A percentile compares a stretch with the other conserved stretches of the same genome.
These are phyloP conservation scores for Pterostichus niger DNA, from an alignment of 2,888 invertebrate species.

Conservation along the genomic window DNA sequence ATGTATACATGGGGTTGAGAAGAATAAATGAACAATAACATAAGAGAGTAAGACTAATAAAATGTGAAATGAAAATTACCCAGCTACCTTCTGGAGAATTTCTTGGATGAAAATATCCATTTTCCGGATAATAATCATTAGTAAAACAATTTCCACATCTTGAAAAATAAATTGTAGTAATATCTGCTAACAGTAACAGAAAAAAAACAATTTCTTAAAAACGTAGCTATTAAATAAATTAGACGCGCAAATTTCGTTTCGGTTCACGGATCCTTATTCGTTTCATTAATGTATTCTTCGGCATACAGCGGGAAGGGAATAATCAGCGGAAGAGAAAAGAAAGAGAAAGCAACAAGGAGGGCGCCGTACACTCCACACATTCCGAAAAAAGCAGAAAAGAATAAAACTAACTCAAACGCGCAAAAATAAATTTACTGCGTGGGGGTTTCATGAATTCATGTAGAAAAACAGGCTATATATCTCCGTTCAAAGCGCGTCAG, in stretches of 20 bases:
- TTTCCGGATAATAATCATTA: slow-evolving; percentile 30
- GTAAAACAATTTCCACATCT: slow-evolving; percentile 53
- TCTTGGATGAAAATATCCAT: background rate
- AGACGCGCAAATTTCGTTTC: slow-evolving; percentile 49
- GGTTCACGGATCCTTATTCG: slow-evolving; percentile 53
- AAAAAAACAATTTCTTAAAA: slow-evolving; percentile 64
- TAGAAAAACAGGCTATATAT: slow-evolving; percentile 73
- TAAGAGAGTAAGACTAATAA: too few species aligned
- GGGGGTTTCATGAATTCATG: slow-evolving; percentile 69
- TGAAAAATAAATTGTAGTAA: slow-evolving; percentile 47
- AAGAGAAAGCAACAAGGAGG: slow-evolving; percentile 2
- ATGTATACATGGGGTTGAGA: too few species aligned
- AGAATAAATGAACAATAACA: too few species aligned
- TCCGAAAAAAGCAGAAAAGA: slow-evolving; percentile 50
- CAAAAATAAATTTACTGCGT: slow-evolving; percentile 63
- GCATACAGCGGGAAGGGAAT: slow-evolving; percentile 1
- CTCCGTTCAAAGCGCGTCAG: slow-evolving; percentile 69
- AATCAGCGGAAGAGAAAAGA: slow-evolving; percentile 48
- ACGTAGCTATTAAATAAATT: slow-evolving; percentile 63
- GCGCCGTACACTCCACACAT: slow-evolving; percentile 10
- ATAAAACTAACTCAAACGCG: slow-evolving; percentile 44
- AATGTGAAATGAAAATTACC: too few species aligned
- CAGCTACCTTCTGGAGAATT: background rate
- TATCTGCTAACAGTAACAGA: slow-evolving; percentile 24
- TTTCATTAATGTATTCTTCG: slow-evolving; percentile 62